Conservation (phyloP, 2,797 vertebrate species). For the Lithobates sylvaticus region DNA sequence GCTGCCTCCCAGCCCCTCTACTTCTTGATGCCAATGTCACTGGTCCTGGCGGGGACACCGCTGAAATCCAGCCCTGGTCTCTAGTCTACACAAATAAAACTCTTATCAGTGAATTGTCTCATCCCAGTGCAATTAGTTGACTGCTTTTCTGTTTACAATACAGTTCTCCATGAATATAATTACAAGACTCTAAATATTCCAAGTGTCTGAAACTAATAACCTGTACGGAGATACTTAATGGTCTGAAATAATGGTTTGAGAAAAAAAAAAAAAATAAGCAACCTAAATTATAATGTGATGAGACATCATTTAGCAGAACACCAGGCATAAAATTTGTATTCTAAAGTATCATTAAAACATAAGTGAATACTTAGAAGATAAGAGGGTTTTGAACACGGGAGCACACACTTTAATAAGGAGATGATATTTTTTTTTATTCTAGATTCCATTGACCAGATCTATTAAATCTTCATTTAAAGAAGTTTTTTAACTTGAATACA, state of each 20-base stretch:
- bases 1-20: too few relatives aligned
- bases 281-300: constrained; percentile 27
- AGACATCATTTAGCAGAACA: constrained; percentile 53
- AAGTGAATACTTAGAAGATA: constrained; percentile 41
- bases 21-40: too few relatives aligned
- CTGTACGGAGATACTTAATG: constrained; percentile 30
- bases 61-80: too few relatives aligned
- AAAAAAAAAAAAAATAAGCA: constrained; percentile 9
- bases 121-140: constrained; percentile 8
- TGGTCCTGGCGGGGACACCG: too few relatives aligned
- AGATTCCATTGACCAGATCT: background rate
- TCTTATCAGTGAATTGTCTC: background rate
- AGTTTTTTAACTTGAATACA: background rate
- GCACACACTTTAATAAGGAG: background rate
- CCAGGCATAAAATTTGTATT: constrained; percentile 46
- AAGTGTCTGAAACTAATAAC: constrained; percentile 28
- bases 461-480: background rate
- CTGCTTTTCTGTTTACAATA: constrained; percentile 10
- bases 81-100: background rate
- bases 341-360: constrained; percentile 50
- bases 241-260: constrained; percentile 38
- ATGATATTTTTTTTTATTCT: background rate
- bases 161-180: constrained; percentile 20
- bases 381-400: constrained; percentile 27
- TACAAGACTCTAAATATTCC: constrained; percentile 11